Percentiles rank a stretch among this genome's conserved stretches.
These are phyloP conservation scores for Sycophila sp. DNA, from an alignment of 1,140 invertebrate species.

Conservation along the genomic window DNA sequence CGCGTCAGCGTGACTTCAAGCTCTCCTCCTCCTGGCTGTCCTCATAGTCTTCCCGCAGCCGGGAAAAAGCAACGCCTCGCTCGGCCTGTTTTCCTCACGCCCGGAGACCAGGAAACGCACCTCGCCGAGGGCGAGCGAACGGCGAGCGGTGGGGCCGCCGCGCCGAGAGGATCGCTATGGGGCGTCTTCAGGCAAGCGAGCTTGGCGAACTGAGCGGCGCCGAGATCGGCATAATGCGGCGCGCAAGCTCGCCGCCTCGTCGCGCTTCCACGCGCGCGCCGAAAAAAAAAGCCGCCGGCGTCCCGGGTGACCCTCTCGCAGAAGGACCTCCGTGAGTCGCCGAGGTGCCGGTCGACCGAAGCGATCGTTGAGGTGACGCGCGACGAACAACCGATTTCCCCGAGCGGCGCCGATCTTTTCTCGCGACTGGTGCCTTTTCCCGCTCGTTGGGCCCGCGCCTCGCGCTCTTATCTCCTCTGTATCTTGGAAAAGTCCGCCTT, in stretches of 20 bases:
- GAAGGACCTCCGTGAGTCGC: too few relatives aligned
- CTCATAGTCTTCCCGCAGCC: slow-evolving; percentile 11
- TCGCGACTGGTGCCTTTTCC: neutral
- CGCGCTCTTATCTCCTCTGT: neutral
- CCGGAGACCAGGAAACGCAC: neutral
- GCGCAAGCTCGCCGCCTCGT: too few relatives aligned
- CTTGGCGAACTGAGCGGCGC: neutral
- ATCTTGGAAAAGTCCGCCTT: neutral
- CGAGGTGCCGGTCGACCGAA: too few relatives aligned
- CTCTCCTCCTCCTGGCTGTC: slow-evolving; percentile 5
- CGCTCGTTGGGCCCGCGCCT: neutral
- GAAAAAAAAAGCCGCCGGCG: too few relatives aligned
- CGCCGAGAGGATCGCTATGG: neutral
- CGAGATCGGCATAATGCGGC: slow-evolving; percentile 14
- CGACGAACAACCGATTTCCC: neutral
- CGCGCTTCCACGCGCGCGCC: too few relatives aligned
- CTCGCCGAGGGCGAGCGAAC: too few relatives aligned
- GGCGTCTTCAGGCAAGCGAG: neutral
- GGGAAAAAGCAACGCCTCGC: neutral
- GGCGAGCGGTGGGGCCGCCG: neutral
- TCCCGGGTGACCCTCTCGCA: neutral
- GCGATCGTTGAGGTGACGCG: too few relatives aligned
- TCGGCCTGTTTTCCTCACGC: neutral
- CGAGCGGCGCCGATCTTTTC: neutral
- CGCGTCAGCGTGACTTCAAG: neutral